Conservation (phyloP, 2,888 invertebrate genomes). For the Xanthorhoe designata region DNA sequence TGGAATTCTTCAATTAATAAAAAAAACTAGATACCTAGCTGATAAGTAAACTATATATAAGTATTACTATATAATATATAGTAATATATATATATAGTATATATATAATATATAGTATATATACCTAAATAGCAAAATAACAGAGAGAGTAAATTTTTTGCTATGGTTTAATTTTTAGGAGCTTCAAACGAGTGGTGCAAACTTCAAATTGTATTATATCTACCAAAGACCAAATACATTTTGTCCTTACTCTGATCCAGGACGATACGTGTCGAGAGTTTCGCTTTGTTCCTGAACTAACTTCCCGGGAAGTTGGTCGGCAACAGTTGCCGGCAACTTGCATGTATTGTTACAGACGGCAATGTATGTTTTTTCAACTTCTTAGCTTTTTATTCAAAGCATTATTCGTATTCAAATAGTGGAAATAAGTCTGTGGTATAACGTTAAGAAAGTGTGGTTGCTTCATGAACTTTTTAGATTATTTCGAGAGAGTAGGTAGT, state of each 20-base stretch:
- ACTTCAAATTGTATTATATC: background rate
- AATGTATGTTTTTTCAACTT: conserved; percentile 27
- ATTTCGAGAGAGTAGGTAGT: background rate
- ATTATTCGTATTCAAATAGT: conserved; percentile 3
- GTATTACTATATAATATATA: no score
- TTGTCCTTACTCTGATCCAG: background rate
- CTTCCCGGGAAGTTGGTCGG: conserved; percentile 30
- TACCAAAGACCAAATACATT: background rate
- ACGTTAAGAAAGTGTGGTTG: no score
- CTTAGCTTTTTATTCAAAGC: conserved; percentile 24
- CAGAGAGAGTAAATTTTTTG: no score
- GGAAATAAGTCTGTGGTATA: background rate
- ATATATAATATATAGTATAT: no score
- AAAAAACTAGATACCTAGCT: no score
- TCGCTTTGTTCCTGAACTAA: conserved; percentile 34
- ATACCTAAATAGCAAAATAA: no score
- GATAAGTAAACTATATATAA: no score
- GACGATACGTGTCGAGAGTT: conserved; percentile 30
- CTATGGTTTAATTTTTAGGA: no score
- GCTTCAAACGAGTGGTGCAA: no score
- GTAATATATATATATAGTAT: no score
- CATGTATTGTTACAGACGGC: conserved; percentile 16
- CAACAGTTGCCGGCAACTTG: conserved; percentile 21
- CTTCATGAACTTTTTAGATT: background rate
- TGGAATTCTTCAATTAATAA: no score